phyloP scores from a whole-genome alignment of 2,888 invertebrate genomes.

The Rhamnusium bicolor region DNA sequence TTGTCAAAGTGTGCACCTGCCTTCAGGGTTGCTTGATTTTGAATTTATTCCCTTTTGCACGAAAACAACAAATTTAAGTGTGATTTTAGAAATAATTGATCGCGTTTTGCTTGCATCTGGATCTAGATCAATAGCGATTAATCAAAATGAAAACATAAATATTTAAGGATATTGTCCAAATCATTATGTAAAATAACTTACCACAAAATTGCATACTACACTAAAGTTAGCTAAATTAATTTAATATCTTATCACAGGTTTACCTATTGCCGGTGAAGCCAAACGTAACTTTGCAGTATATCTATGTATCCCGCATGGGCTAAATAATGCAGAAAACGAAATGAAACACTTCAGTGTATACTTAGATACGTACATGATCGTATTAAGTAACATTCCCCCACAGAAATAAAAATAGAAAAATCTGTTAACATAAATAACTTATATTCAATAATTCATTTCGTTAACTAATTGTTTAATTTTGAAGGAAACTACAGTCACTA shows the following conservation, averaged over 20 bases:
- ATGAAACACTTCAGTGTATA: not conserved
- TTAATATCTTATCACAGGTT: not conserved
- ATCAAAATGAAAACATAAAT: no score
- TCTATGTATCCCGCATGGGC: not conserved
- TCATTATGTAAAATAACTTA: no score
- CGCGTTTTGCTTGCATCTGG: no score
- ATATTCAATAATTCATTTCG: no score
- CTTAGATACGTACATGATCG: not conserved
- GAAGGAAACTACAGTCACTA: not conserved
- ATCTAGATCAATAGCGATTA: no score
- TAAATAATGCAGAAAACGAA: not conserved
- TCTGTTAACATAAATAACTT: not conserved
- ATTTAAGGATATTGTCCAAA: no score
- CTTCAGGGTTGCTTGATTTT: no score
- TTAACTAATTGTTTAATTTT: not conserved
- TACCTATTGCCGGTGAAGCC: not conserved
- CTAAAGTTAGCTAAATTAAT: not conserved
- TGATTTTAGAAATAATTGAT: no score
- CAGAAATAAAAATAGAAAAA: not conserved
- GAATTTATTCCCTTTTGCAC: no score
- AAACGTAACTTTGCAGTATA: not conserved
- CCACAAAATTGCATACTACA: not conserved
- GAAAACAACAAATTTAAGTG: no score
- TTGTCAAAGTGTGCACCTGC: no score
- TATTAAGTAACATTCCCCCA: not conserved